These are phyloP conservation scores for Eubasilissa regina DNA, from an alignment of 1,140 invertebrate species.

Conservation along the genomic window DNA sequence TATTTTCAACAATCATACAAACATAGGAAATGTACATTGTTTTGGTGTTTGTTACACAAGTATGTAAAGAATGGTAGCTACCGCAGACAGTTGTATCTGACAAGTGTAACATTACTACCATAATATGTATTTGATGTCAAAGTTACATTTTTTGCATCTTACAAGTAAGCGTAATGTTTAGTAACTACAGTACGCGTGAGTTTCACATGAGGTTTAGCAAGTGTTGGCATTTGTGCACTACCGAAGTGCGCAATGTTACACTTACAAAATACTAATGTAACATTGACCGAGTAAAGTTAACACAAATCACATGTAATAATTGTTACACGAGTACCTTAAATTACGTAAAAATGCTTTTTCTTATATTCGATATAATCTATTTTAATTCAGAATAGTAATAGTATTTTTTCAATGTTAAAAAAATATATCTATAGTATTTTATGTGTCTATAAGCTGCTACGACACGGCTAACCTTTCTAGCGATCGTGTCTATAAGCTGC, in stretches of 20 bases:
- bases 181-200: constrained; percentile 3
- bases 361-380: constrained; percentile 38
- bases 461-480: constrained; percentile 7
- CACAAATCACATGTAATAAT: too few relatives aligned
- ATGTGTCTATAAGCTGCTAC: constrained; percentile 38
- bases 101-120: constrained; percentile 6
- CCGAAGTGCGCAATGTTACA: too few relatives aligned
- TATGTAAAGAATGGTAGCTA: not conserved
- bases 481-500: constrained; percentile 34
- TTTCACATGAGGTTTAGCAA: too few relatives aligned
- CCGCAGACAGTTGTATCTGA: constrained; percentile 6
- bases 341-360: constrained; percentile 28
- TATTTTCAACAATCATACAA: constrained; percentile 31
- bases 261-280: too few relatives aligned
- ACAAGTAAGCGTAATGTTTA: constrained; percentile 7
- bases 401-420: constrained; percentile 39
- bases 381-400: constrained; percentile 26
- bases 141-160: constrained; percentile 1
- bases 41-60: constrained; percentile 15
- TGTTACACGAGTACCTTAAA: not conserved
- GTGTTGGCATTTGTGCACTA: too few relatives aligned
- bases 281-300: too few relatives aligned
- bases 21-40: not conserved
- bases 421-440: constrained; percentile 42
- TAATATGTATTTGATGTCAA: not conserved